Evolutionary conservation across 2,797 vertebrate genomes (phyloP), one percentile per base, ranked within the genome.

Genomic region (Schizopygopsis pylzovi): DNA sequence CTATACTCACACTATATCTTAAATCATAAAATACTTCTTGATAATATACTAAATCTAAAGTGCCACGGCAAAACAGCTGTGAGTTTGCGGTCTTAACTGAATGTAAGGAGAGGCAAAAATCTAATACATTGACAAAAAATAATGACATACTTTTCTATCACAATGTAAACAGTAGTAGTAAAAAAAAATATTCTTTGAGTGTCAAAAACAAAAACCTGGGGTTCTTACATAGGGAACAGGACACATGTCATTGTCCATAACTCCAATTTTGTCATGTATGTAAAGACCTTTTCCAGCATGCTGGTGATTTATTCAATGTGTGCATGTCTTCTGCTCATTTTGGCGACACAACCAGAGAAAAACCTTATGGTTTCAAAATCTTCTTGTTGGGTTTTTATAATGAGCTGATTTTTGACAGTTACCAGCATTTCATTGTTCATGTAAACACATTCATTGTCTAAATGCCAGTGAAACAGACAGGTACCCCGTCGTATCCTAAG

Each of bases 401-500:
- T 47, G n/a, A 65, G 41, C 72, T 28, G n/a, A 72, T 28, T 52
- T 45, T 75, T 75, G 25, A 10, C 72, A 52, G 47, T 52, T 33
- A 16, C 41, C 12, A 15, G 22, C 6, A 2, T 77, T 77, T 13
- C 9, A 15, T 16, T 79, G 73, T 71, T 39, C 45, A 81, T 28
- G 52, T 73, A 41, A 67, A 49, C 79, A 18, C 82, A 6, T 65
- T 78, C 45, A 28, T 79, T 67, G 71, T 87, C 77, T 87, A 86
- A 85, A 86, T 84, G 81, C 56, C 72, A 79, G 47, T 47, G 81
- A 84, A 87, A 87, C 39, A 85, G 81, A 81, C 86, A 86, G 37
- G 59, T 73, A 68, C 54, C 76, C 67, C 68, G 73, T 15, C 20
- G 20, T 67, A 18, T 83, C 22, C 28, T 43, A 73, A 87, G 78